Base-by-base conservation (phyloP, 2,797 vertebrate genomes). In the Poecilia picta region DNA sequence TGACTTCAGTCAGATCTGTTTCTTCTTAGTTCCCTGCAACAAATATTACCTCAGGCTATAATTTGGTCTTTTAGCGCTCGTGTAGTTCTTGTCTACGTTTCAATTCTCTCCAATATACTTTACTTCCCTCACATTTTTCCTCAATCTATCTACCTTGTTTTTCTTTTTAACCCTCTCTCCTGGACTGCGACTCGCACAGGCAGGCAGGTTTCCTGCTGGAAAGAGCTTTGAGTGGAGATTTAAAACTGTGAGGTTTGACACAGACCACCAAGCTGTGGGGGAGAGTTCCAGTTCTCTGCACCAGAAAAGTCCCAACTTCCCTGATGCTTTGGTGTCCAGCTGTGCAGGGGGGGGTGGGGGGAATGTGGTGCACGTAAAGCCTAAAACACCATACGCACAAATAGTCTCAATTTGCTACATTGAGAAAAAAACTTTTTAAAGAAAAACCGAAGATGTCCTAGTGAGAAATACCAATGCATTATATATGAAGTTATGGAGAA, bases 41-140 rank as follows among this genome's bases (percentile, higher is more conserved):
- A 90, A 57, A 31, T 57, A 74, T 88, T 89, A 92, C 92, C 86
- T 90, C 85, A 79, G 82, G 89, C 86, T 90, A 80, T 89, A 87
- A 93, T 91, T 91, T 91, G 84, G 88, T 70, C 87, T 88, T 85
- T 81, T 83, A 89, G 79, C 83, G 66, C 76, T 78, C 73, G 70
- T 0, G 66, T 75, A 85, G 87, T 83, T 91, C 87, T 85, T 83
- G 82, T 83, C 83, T 91, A 87, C 87, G 76, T 87, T 92, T 91
- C 83, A 88, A 89, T 82, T 85, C 79, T 82, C 62, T 8, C 31
- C 68, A 15, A 53, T 76, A 74, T 8, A 8, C 76, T 83, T 81
- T 85, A 46, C 53, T 62, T 76, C 25, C 80, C 71, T 68, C 76
- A 73, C 83, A 71, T 75, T 75, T 36, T 45, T 57, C 66, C 59